Conservation (phyloP, 2,888 invertebrate species). For the Heliconius ethilla region DNA sequence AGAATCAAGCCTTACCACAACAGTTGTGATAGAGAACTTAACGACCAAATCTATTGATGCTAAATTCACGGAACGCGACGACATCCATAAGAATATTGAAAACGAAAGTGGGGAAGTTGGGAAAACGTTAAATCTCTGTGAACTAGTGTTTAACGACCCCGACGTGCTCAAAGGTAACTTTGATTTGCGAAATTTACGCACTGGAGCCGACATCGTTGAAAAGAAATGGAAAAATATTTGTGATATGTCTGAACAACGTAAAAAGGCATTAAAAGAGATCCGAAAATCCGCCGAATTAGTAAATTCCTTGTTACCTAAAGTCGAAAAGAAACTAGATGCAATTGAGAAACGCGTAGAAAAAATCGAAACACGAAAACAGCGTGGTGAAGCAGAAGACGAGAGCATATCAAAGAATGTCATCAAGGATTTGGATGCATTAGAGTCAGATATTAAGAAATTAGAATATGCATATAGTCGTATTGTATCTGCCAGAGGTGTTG, state of each 20-base stretch:
- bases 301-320: conserved; percentile 83
- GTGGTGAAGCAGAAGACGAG: conserved; percentile 74
- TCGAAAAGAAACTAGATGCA: conserved; percentile 83
- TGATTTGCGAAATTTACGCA: conserved; percentile 85
- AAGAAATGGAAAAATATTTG: conserved; percentile 91
- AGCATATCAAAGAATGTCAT: conserved; percentile 83
- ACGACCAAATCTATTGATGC: conserved; percentile 85
- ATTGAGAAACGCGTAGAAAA: conserved; percentile 83
- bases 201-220: conserved; percentile 87
- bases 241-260: conserved; percentile 85
- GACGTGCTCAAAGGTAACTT: conserved; percentile 88
- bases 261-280: conserved; percentile 67
- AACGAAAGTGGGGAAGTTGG: conserved; percentile 89
- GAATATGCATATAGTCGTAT: conserved; percentile 87
- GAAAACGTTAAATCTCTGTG: conserved; percentile 90
- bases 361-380: conserved; percentile 70
- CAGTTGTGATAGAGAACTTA: conserved; percentile 85
- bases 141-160: conserved; percentile 88
- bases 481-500: conserved; percentile 85
- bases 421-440: conserved; percentile 82
- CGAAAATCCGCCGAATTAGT: conserved; percentile 85
- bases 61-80: conserved; percentile 86
- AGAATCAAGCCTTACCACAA: conserved; percentile 86
- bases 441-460: conserved; percentile 83
- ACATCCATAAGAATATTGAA: conserved; percentile 88